Percentiles rank a stretch among this genome's conserved stretches.
Evolutionary conservation across 2,888 invertebrate species (phyloP).

Genomic region (Lycophotia porphyrea): DNA sequence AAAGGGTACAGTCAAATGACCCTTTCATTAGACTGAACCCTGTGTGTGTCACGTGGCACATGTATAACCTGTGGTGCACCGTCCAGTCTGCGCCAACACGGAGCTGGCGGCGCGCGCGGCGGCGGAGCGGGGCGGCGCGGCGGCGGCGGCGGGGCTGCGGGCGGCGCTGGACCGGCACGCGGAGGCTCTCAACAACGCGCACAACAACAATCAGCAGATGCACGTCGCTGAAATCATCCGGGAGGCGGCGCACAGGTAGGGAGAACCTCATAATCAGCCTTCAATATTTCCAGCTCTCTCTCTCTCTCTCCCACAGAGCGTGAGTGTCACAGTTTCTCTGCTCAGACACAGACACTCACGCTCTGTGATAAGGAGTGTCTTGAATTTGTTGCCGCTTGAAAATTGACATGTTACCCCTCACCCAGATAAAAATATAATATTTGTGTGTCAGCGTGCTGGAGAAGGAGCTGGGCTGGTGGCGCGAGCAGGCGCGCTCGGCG

Average conservation of each 20-base stretch:
- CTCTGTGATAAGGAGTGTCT: too few relatives aligned
- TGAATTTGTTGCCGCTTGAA: too few relatives aligned
- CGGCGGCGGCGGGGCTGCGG: slow-evolving; percentile 74
- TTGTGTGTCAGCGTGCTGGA: slow-evolving; percentile 78
- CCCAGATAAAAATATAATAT: background rate
- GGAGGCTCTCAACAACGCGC: slow-evolving; percentile 71
- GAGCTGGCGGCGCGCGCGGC: slow-evolving; percentile 83
- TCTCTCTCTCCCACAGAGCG: too few relatives aligned
- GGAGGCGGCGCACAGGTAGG: slow-evolving; percentile 48
- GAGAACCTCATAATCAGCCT: too few relatives aligned
- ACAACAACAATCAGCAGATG: slow-evolving; percentile 61
- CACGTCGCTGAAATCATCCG: slow-evolving; percentile 73
- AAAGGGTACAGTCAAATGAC: too few relatives aligned
- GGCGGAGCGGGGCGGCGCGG: slow-evolving; percentile 81
- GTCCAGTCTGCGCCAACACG: slow-evolving; percentile 81
- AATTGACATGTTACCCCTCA: background rate
- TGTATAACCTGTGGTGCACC: fast-evolving
- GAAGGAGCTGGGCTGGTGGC: slow-evolving; percentile 86
- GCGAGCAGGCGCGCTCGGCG: slow-evolving; percentile 80
- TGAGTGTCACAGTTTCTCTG: too few relatives aligned
- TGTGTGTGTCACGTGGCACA: background rate
- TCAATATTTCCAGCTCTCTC: too few relatives aligned
- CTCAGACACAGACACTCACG: too few relatives aligned
- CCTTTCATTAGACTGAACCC: too few relatives aligned
- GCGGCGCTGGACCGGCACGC: slow-evolving; percentile 80